These are phyloP conservation scores for Pammene aurita DNA, from an alignment of 2,888 invertebrate species.

Conservation along the genomic window DNA sequence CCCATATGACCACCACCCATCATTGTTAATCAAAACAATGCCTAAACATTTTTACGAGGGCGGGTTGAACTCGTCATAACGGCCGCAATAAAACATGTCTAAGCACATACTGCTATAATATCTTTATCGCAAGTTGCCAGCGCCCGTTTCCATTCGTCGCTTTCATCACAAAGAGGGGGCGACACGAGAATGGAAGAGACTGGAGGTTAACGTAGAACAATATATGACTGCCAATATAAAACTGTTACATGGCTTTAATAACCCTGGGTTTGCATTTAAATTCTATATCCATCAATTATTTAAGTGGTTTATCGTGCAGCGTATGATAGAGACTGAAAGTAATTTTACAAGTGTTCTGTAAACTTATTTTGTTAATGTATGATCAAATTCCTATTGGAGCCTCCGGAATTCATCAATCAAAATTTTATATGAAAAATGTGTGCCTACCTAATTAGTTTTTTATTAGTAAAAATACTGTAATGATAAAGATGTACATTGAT, in stretches of 20 bases:
- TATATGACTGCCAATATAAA: not conserved
- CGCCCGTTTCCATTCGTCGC: conserved; percentile 41
- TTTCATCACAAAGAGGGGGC: conserved; percentile 40
- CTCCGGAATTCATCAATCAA: no score
- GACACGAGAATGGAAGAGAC: not conserved
- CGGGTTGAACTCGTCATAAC: conserved; percentile 39
- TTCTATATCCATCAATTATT: no score
- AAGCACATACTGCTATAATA: conserved; percentile 42
- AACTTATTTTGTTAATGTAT: no score
- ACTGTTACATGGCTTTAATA: not conserved
- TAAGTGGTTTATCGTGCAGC: no score
- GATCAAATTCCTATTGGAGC: no score
- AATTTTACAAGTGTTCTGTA: no score
- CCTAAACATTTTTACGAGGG: conserved; percentile 41
- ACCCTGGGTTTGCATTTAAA: no score
- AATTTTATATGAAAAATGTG: no score
- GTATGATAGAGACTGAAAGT: no score
- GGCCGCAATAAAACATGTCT: conserved; percentile 42
- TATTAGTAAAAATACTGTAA: no score
- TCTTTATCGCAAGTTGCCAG: conserved; percentile 42
- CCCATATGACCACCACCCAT: conserved; percentile 26
- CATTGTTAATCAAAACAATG: conserved; percentile 42
- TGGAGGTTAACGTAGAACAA: conserved; percentile 12
- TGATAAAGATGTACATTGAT: no score
- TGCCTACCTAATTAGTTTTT: no score